These are phyloP conservation scores for Choloepus didactylus DNA, from an alignment of 2,797 vertebrate genomes.

Conservation along the genomic window DNA sequence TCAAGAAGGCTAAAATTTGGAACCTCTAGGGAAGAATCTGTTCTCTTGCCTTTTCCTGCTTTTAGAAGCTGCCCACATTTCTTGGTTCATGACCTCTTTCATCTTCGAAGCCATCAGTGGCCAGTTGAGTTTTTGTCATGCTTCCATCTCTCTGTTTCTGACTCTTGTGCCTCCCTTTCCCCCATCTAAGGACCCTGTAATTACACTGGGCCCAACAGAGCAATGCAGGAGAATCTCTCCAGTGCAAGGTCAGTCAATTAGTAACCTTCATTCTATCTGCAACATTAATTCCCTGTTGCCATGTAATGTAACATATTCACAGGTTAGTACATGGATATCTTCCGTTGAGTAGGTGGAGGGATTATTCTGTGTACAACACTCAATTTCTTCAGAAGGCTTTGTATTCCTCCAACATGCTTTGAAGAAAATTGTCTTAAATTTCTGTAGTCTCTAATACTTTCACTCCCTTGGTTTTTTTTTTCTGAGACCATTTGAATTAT, in stretches of 20 bases:
- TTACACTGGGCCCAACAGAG: neutral
- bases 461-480: neutral
- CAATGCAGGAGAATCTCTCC: neutral
- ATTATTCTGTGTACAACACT: neutral
- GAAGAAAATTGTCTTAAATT: neutral
- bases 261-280: neutral
- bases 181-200: neutral
- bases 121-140: neutral
- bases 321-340: neutral
- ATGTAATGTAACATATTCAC: neutral
- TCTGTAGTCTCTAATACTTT: neutral
- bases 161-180: neutral
- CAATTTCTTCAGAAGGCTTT: neutral
- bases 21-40: no score
- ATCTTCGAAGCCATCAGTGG: neutral
- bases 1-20: neutral
- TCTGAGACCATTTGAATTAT: neutral
- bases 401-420: neutral
- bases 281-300: neutral
- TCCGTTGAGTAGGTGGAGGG: no score
- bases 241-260: neutral
- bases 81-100: neutral
- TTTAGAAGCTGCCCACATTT: neutral
- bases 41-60: neutral
- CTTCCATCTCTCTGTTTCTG: neutral